phyloP scores from a whole-genome alignment of 2,888 invertebrate genomes.

The Epistrophe grossulariae region DNA sequence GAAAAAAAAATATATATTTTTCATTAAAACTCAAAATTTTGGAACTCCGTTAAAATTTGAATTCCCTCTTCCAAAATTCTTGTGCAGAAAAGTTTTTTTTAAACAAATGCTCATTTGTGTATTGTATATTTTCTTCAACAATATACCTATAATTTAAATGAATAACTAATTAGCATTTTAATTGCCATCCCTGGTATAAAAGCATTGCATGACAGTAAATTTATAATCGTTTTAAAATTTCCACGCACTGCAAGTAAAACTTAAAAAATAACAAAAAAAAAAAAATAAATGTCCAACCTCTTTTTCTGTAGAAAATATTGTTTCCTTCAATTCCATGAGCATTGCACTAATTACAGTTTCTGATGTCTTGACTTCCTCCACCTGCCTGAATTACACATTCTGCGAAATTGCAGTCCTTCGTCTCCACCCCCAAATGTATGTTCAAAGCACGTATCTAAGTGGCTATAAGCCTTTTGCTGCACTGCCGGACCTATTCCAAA shows the following conservation, averaged over 20 bases:
- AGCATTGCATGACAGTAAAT: slow-evolving; percentile 26
- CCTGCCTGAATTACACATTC: slow-evolving; percentile 68
- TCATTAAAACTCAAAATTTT: too few species aligned
- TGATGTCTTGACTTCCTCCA: slow-evolving; percentile 55
- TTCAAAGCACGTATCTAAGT: slow-evolving; percentile 37
- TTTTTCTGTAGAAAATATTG: slow-evolving; percentile 38
- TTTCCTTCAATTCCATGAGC: slow-evolving; percentile 52
- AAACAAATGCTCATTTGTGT: too few species aligned
- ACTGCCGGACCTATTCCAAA: slow-evolving; percentile 6
- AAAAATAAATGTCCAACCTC: slow-evolving; percentile 11
- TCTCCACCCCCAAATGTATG: slow-evolving; percentile 28
- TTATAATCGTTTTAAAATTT: slow-evolving; percentile 18
- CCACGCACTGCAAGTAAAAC: slow-evolving; percentile 17
- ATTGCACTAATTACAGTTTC: slow-evolving; percentile 69
- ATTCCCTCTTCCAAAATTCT: too few species aligned
- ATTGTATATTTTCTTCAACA: neutral
- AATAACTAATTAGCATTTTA: slow-evolving; percentile 2
- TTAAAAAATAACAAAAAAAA: neutral
- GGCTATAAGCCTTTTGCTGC: neutral
- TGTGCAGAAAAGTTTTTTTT: too few species aligned
- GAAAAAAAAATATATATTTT: too few species aligned
- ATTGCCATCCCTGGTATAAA: slow-evolving; percentile 29
- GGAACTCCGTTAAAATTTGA: too few species aligned
- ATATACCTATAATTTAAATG: neutral
- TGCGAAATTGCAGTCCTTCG: slow-evolving; percentile 14